phyloP scores from a whole-genome alignment of 2,888 invertebrate genomes.

The Andrena marginata region DNA sequence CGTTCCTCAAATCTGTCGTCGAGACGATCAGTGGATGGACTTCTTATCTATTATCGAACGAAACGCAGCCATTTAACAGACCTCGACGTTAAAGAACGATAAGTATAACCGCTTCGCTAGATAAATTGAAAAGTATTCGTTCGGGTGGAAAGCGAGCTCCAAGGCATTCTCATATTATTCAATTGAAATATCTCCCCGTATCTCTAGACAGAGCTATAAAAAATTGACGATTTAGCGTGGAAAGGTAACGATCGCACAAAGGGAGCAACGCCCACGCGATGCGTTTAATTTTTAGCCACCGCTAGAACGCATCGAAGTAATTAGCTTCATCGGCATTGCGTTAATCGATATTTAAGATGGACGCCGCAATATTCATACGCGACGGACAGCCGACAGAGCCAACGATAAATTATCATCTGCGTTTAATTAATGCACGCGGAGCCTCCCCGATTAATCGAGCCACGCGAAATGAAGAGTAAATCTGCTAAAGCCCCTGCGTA shows the following conservation, averaged over 20 bases:
- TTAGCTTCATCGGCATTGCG: slow-evolving; percentile 10
- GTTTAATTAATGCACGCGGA: slow-evolving; percentile 30
- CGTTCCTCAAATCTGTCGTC: slow-evolving; percentile 32
- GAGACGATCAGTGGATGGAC: background rate
- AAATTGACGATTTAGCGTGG: background rate
- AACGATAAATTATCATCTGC: slow-evolving; percentile 40
- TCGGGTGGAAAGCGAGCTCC: slow-evolving; percentile 8
- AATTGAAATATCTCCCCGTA: background rate
- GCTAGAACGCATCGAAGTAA: background rate
- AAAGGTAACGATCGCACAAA: background rate
- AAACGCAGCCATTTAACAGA: background rate
- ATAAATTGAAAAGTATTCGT: slow-evolving; percentile 9
- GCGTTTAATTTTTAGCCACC: background rate
- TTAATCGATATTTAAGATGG: slow-evolving; percentile 14
- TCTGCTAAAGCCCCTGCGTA: background rate
- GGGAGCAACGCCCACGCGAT: background rate
- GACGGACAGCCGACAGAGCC: background rate
- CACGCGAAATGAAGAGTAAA: slow-evolving; percentile 19
- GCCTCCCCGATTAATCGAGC: slow-evolving; percentile 26
- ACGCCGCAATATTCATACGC: slow-evolving; percentile 14
- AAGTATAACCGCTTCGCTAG: background rate
- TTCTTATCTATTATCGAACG: background rate
- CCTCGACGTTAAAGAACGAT: slow-evolving; percentile 6
- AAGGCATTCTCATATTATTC: background rate
- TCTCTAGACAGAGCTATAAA: background rate